phyloP scores from a whole-genome alignment of 1,140 invertebrate species.

The Adelges cooleyi region DNA sequence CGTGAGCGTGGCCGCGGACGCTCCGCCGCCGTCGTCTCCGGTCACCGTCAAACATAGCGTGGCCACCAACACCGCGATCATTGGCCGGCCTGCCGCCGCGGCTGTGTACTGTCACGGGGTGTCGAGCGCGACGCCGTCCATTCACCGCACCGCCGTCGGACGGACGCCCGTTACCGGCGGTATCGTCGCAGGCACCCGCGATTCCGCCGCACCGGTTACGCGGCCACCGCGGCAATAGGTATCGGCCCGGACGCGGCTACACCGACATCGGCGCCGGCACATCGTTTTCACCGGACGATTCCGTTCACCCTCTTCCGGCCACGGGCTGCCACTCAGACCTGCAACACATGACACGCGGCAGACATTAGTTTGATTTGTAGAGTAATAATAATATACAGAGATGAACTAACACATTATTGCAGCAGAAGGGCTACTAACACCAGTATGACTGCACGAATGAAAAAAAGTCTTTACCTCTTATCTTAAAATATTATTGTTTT shows the following conservation, averaged over 20 bases:
- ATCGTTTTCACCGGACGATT: not conserved
- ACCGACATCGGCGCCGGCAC: too few relatives aligned
- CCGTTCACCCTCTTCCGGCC: not conserved
- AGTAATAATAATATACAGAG: too few relatives aligned
- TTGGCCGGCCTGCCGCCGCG: not conserved
- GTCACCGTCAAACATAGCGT: not conserved
- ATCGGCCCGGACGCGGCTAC: not conserved
- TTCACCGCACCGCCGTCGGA: not conserved
- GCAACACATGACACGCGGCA: not conserved
- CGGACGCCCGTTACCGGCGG: not conserved
- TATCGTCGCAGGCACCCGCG: not conserved
- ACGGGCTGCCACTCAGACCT: not conserved
- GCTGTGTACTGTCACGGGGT: not conserved
- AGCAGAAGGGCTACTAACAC: too few relatives aligned
- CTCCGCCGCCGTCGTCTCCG: not conserved
- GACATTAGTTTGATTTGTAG: too few relatives aligned
- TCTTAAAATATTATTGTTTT: too few relatives aligned
- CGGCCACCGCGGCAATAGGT: not conserved
- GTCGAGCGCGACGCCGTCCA: not conserved
- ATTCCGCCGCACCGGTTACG: not conserved
- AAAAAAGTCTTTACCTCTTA: too few relatives aligned
- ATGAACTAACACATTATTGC: too few relatives aligned
- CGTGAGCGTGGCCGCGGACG: conserved; percentile 37
- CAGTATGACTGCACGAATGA: too few relatives aligned
- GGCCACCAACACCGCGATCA: not conserved